Conservation (phyloP, 2,113 vertebrate species). For the Garra rufa region DNA sequence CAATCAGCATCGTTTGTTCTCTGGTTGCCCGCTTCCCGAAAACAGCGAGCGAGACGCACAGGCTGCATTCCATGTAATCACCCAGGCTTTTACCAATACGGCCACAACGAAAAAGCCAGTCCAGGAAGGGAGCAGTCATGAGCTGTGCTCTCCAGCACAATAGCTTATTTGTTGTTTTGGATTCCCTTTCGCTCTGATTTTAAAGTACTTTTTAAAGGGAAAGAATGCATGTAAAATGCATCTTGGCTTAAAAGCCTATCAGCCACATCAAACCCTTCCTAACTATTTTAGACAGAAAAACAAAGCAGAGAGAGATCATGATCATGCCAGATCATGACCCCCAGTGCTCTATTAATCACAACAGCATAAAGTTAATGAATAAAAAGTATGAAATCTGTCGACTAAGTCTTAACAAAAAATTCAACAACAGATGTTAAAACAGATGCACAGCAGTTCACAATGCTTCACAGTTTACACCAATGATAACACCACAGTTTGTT, state of each 20-base stretch:
- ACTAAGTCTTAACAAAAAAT: background rate
- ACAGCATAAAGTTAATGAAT: background rate
- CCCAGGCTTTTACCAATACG: conserved; percentile 47
- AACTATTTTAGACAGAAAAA: conserved; percentile 30
- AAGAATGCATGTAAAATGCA: conserved; percentile 52
- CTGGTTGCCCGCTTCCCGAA: conserved; percentile 51
- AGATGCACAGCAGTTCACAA: conserved; percentile 2
- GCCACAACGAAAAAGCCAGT: conserved; percentile 2
- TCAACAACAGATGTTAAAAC: conserved; percentile 37
- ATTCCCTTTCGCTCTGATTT: conserved; percentile 34
- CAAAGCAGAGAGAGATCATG: conserved; percentile 24
- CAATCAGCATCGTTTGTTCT: conserved; percentile 54
- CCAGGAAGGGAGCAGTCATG: conserved; percentile 65
- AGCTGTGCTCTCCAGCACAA: conserved; percentile 58
- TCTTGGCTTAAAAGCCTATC: conserved; percentile 46
- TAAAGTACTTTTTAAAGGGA: conserved; percentile 24
- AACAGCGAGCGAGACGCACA: conserved; percentile 41
- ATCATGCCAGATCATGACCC: conserved; percentile 35
- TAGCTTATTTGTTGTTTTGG: conserved; percentile 69
- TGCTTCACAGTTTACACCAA: background rate
- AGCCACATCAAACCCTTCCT: conserved; percentile 24
- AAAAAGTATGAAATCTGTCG: background rate
- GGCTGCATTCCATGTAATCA: conserved; percentile 66
- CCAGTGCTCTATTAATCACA: conserved; percentile 12
- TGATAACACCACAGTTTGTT: background rate